Percentiles rank a stretch among this genome's conserved stretches.
Conservation (phyloP, 1,140 invertebrate species). For the Lasioglossum baleicum region DNA sequence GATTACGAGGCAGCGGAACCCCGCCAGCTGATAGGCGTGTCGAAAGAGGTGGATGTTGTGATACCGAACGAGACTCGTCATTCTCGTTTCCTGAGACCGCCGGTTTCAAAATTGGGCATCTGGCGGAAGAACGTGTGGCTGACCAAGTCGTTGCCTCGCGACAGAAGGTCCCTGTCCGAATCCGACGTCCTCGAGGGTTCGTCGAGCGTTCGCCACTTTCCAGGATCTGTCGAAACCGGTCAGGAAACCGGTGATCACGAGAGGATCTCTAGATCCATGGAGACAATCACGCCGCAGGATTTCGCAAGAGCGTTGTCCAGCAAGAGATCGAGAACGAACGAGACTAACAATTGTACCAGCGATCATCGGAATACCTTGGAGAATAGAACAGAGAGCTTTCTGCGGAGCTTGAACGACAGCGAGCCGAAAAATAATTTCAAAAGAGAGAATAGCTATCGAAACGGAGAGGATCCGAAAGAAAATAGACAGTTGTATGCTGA, state of each 20-base stretch:
- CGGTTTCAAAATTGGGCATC: constrained; percentile 57
- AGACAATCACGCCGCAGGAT: constrained; percentile 59
- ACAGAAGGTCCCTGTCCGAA: constrained; percentile 45
- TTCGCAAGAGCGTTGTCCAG: constrained; percentile 54
- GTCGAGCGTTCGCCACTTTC: neutral
- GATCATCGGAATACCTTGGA: neutral
- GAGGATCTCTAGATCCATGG: constrained; percentile 30
- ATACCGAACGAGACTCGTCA: constrained; percentile 70
- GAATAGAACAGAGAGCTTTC: neutral
- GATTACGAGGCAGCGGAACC: constrained; percentile 72
- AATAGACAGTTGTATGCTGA: constrained; percentile 49
- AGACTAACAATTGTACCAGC: constrained; percentile 24
- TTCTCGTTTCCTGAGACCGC: constrained; percentile 38
- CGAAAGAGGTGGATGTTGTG: constrained; percentile 69
- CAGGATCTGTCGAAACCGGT: constrained; percentile 12
- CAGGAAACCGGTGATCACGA: neutral
- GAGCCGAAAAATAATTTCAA: constrained; percentile 37
- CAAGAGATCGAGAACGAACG: neutral
- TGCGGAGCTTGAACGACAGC: neutral
- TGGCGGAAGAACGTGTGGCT: constrained; percentile 73
- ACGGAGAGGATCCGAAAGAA: constrained; percentile 48
- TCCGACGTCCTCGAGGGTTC: neutral
- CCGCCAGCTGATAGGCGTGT: constrained; percentile 59
- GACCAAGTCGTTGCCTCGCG: constrained; percentile 59
- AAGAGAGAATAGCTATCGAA: constrained; percentile 31